Base-by-base conservation (phyloP, 1,140 invertebrate genomes). In the Dendrolimus kikuchii region DNA sequence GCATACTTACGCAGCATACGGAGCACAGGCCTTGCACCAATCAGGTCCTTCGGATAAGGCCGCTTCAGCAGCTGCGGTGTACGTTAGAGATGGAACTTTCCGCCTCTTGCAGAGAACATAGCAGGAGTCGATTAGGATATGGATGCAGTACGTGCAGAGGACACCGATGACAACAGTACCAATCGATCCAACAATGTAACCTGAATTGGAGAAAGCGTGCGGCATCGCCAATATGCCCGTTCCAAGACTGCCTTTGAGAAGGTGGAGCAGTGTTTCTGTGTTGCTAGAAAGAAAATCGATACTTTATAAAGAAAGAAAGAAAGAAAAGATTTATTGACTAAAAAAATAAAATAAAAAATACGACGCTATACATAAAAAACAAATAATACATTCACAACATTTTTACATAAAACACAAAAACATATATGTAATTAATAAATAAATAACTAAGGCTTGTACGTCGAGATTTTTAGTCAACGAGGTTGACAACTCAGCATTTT, bases 201-300 rank as follows among this genome's bases (percentile, higher is more conserved):
- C 93, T 5, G 92, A 87, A 67, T 93, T 89, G 52, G 89, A 89
- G 61, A 94, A 91, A 9, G 93, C 93, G 65, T 90, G 87, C 38
- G 93, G 93, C 91, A 94, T 93, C 5, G 93, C 93, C 55, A 94
- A 75, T 54, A 94, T 92, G 5, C 93, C 93, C 2, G 93, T 94
- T 8, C 93, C 93, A 51, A 94, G 87, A 64, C 92, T 93, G 46
- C 90, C 91, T 76, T 93, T 93, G 40, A 93, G 68, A 36, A 93
- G 70, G 72, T 92, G 91, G 41, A 92, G 88, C 36, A 92, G 79
- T 0, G 92, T 92, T 62, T 92, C 90, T 7, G 72, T 81, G 80
- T 92, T 91, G 39, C 91, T 92, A 64, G 56, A 85, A 71, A 45
- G 55, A 49, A 55, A 48, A 51, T 47, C 44, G 7, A 9, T 40